phyloP scores from a whole-genome alignment of 2,888 invertebrate genomes.

The Andrena bicolor region DNA sequence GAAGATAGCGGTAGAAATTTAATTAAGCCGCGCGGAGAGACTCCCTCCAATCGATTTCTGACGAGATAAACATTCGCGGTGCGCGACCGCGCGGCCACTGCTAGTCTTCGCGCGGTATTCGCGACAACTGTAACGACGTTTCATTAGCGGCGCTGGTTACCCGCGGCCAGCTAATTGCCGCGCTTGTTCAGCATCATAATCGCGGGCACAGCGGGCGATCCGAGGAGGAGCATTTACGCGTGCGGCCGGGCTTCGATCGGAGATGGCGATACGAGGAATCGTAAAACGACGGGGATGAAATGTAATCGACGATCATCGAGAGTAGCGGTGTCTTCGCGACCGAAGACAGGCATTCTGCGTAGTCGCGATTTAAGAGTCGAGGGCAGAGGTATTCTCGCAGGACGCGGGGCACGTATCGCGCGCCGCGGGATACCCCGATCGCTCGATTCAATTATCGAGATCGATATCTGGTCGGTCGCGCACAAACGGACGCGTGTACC shows the following conservation, averaged over 20 bases:
- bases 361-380: slow-evolving; percentile 37
- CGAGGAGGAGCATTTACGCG: no score
- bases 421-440: slow-evolving; percentile 76
- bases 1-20: slow-evolving; percentile 58
- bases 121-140: slow-evolving; percentile 41
- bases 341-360: slow-evolving; percentile 10
- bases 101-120: slow-evolving; percentile 40
- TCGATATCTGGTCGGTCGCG: slow-evolving; percentile 76
- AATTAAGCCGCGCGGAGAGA: slow-evolving; percentile 56
- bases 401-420: slow-evolving; percentile 42
- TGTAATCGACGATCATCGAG: slow-evolving; percentile 13
- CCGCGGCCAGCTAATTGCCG: slow-evolving; percentile 36
- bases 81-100: slow-evolving; percentile 30
- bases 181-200: slow-evolving; percentile 14
- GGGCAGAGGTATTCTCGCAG: slow-evolving; percentile 35
- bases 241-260: no score
- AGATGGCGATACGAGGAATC: no score
- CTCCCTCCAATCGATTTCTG: slow-evolving; percentile 57
- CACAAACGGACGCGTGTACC: slow-evolving; percentile 48
- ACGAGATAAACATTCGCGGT: slow-evolving; percentile 58
- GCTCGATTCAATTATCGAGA: slow-evolving; percentile 83
- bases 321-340: slow-evolving; percentile 1
- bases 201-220: not conserved
- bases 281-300: not conserved
- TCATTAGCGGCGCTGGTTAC: slow-evolving; percentile 24